These are phyloP conservation scores for Dinomys branickii DNA, from an alignment of 2,113 vertebrate species.

Conservation along the genomic window DNA sequence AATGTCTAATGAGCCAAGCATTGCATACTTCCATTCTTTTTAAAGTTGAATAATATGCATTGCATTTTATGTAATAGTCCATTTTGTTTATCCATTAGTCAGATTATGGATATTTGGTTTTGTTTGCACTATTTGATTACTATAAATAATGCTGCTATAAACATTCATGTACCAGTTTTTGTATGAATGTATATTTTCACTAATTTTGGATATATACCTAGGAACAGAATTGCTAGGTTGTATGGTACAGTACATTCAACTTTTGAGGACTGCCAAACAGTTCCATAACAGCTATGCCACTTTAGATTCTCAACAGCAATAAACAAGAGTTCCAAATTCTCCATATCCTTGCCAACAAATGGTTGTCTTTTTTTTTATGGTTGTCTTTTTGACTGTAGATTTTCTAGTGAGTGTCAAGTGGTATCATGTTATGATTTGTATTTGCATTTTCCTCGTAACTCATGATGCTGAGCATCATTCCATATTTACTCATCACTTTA, in stretches of 20 bases:
- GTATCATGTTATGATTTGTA: constrained; percentile 13
- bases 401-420: background rate
- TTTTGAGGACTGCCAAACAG: background rate
- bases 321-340: background rate
- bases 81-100: constrained; percentile 3
- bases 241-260: background rate
- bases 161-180: background rate
- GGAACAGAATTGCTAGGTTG: background rate
- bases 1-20: background rate
- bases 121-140: background rate
- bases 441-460: constrained; percentile 29
- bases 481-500: background rate
- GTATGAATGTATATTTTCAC: background rate
- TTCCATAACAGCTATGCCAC: background rate
- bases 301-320: background rate
- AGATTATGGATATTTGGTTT: background rate
- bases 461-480: background rate
- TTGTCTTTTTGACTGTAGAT: background rate
- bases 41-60: too few relatives aligned
- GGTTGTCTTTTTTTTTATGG: background rate
- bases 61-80: background rate
- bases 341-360: background rate
- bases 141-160: background rate
- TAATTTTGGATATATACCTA: background rate
- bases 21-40: constrained; percentile 20